These are phyloP conservation scores for Hirtodrosophila confusa DNA, from an alignment of 2,888 invertebrate species.

Conservation along the genomic window DNA sequence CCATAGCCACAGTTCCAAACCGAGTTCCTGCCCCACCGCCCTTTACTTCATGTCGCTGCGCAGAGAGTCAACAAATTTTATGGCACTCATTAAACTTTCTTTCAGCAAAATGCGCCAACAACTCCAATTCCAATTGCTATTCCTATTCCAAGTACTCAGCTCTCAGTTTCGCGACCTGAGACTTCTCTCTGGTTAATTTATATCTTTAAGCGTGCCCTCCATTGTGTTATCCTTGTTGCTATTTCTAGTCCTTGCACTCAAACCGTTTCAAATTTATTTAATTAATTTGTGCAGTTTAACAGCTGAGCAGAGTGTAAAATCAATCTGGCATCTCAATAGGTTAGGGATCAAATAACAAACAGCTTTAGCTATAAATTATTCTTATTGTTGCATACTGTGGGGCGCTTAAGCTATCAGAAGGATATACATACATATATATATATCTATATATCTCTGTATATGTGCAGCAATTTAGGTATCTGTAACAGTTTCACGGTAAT, in stretches of 20 bases:
- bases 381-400: no score
- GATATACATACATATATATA: no score
- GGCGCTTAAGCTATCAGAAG: no score
- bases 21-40: constrained; percentile 11
- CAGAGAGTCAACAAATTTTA: constrained; percentile 76
- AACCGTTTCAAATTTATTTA: constrained; percentile 53
- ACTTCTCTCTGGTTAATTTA: constrained; percentile 34
- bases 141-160: constrained; percentile 2
- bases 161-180: constrained; percentile 22
- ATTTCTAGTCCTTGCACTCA: constrained; percentile 5
- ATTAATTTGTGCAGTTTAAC: constrained; percentile 62
- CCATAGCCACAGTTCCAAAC: constrained; percentile 59
- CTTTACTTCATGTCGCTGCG: constrained; percentile 4
- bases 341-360: neutral
- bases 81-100: constrained; percentile 78
- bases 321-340: constrained; percentile 42
- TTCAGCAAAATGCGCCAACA: constrained; percentile 59
- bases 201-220: constrained; percentile 44
- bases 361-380: no score
- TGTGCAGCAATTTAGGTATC: no score
- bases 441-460: no score
- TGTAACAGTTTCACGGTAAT: no score
- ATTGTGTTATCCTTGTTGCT: constrained; percentile 7
- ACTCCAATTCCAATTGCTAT: constrained; percentile 19
- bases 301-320: constrained; percentile 48